Evolutionary conservation across 2,888 invertebrate species (phyloP).

Genomic region (Melitaea athalia): DNA sequence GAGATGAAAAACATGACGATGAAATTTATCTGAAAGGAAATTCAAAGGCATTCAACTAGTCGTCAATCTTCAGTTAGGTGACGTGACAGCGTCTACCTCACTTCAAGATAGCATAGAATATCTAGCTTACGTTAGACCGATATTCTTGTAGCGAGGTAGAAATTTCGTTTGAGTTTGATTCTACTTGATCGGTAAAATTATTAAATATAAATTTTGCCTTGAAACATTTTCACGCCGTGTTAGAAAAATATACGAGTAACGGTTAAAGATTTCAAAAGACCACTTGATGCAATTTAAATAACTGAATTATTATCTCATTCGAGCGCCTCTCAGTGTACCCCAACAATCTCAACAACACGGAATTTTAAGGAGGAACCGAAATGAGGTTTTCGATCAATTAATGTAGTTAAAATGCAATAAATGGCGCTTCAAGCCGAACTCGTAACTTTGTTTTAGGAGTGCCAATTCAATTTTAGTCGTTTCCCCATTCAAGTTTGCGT

Average conservation of each 20-base stretch:
- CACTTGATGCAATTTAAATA: constrained; percentile 27
- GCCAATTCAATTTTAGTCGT: constrained; percentile 66
- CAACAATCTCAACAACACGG: constrained; percentile 44
- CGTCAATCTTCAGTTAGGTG: constrained; percentile 22
- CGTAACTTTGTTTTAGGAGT: constrained; percentile 68
- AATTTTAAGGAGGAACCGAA: constrained; percentile 54
- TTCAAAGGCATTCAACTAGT: constrained; percentile 27
- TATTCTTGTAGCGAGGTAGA: background rate
- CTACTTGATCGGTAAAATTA: background rate
- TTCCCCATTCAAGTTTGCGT: constrained; percentile 52
- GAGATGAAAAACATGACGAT: constrained; percentile 33
- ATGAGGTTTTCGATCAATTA: constrained; percentile 67
- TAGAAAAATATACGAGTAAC: constrained; percentile 2
- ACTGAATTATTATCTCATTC: constrained; percentile 24
- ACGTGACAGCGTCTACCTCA: constrained; percentile 17
- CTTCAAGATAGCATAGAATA: constrained; percentile 6
- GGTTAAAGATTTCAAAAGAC: constrained; percentile 16
- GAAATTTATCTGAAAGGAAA: constrained; percentile 33
- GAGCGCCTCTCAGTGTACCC: constrained; percentile 19
- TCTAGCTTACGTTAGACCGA: constrained; percentile 3
- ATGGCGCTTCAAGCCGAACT: constrained; percentile 60
- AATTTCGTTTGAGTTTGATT: background rate
- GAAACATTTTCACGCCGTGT: background rate
- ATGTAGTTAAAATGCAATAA: constrained; percentile 75
- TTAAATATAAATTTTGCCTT: background rate